Evolutionary conservation across 1,140 invertebrate species (phyloP).

Genomic region (Acarapis woodi): DNA sequence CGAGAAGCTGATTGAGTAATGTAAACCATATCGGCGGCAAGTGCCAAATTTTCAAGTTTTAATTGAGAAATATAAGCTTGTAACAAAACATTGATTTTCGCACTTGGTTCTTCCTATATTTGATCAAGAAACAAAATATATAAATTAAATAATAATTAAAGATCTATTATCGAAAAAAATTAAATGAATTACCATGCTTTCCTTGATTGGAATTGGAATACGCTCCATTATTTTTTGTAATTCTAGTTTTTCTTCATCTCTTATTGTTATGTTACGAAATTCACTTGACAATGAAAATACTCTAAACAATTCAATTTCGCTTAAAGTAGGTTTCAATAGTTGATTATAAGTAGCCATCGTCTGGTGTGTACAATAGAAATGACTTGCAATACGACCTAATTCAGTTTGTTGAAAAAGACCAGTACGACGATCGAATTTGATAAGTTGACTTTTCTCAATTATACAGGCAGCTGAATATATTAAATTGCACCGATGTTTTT

Average conservation of each 20-base stretch:
- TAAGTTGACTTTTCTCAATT: slow-evolving; percentile 62
- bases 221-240: slow-evolving; percentile 84
- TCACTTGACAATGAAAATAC: slow-evolving; percentile 92
- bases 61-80: slow-evolving; percentile 96
- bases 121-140: no score
- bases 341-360: slow-evolving; percentile 93
- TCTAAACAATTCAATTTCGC: slow-evolving; percentile 92
- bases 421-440: slow-evolving; percentile 84
- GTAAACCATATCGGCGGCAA: slow-evolving; percentile 98
- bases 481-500: slow-evolving; percentile 67
- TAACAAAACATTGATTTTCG: slow-evolving; percentile 79
- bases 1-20: slow-evolving; percentile 89
- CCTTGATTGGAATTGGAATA: slow-evolving; percentile 96
- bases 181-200: no score
- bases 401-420: slow-evolving; percentile 78
- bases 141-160: no score
- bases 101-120: slow-evolving; percentile 93
- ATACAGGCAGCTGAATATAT: slow-evolving; percentile 81
- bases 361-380: slow-evolving; percentile 91
- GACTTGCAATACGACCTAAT: slow-evolving; percentile 80
- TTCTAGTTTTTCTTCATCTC: slow-evolving; percentile 95
- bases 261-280: slow-evolving; percentile 66
- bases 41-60: slow-evolving; percentile 86
- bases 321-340: slow-evolving; percentile 74
- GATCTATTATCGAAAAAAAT: no score